Evolutionary conservation across 2,888 invertebrate species (phyloP), one percentile per base, ranked within the genome.

Genomic region (Zygogramma bicolorata): DNA sequence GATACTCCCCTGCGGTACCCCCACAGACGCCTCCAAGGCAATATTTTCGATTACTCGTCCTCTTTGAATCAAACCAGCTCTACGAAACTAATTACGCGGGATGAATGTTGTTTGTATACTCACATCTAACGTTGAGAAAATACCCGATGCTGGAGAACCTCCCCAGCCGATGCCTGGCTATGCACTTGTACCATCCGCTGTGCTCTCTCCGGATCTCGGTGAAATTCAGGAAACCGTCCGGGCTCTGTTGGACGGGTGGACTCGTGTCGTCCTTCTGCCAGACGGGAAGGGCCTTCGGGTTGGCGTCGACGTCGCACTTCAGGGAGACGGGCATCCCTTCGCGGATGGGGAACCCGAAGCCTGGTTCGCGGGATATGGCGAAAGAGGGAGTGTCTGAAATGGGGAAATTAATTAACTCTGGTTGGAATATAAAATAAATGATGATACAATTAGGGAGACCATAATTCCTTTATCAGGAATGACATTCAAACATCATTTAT

Each of bases 171-270:
- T 97, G 96, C 61, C 92, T 90, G 70, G 96, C 94, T 65, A 95
- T 93, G 88, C 97, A 97, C 86, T 96, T 94, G 89, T 97, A 97
- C 97, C 97, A 97, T 83, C 97, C 97, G 70, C 94, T 95, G 88
- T 97, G 95, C 77, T 93, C 92, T 62, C 93, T 89, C 65, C 91
- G 89, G 84, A 96, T 93, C 80, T 93, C 90, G 63, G 93, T 92
- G 89, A 96, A 96, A 88, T 96, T 96, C 72, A 97, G 90, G 86
- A 93, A 95, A 69, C 96, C 94, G 83, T 93, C 93, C 63, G 91
- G 91, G 76, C 91, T 90, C 87, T 93, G 93, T 78, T 91, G 90
- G 72, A 93, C 92, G 2, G 88, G 87, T 15, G 88, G 87, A 73
- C 83, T 84, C n/a, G 81, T 80, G 71, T 88, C 88, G 81, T 87